phyloP scores from a whole-genome alignment of 2,888 invertebrate genomes.

The Tillus elongatus region DNA sequence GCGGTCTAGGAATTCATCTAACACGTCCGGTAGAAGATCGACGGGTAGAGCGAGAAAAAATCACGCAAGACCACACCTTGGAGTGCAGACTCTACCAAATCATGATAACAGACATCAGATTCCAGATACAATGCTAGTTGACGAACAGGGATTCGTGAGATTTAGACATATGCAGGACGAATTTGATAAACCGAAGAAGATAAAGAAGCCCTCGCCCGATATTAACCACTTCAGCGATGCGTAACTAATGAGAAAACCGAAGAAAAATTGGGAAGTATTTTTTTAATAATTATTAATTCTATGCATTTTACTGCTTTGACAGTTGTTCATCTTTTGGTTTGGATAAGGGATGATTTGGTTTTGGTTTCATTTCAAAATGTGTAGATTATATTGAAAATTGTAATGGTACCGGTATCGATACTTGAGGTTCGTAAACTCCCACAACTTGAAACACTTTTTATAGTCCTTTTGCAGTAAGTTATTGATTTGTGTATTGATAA shows the following conservation, averaged over 20 bases:
- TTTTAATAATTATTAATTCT: conserved; percentile 22
- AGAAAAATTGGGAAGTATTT: conserved; percentile 24
- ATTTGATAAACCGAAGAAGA: conserved; percentile 30
- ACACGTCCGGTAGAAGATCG: conserved; percentile 38
- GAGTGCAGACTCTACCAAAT: conserved; percentile 49
- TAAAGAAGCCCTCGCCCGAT: conserved; percentile 30
- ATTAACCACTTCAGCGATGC: conserved; percentile 39
- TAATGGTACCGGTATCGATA: too few species aligned
- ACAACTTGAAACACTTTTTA: too few species aligned
- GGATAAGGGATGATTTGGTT: too few species aligned
- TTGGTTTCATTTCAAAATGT: too few species aligned
- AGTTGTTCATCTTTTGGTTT: too few species aligned
- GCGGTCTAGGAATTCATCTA: conserved; percentile 37
- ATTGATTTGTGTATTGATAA: too few species aligned
- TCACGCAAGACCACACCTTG: conserved; percentile 44
- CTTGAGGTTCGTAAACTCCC: too few species aligned
- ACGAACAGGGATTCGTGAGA: conserved; percentile 81
- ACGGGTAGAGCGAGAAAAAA: conserved; percentile 42
- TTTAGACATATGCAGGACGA: conserved; percentile 57
- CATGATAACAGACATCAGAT: conserved; percentile 50
- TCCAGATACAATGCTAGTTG: conserved; percentile 71
- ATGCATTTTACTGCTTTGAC: too few species aligned
- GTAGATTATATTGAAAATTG: too few species aligned
- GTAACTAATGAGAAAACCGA: conserved; percentile 26
- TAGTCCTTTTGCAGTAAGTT: too few species aligned